A percentile compares a stretch with the other conserved stretches of the same genome.
These are phyloP conservation scores for Pseudochromis fuscus DNA, from an alignment of 2,797 vertebrate genomes.

Conservation along the genomic window DNA sequence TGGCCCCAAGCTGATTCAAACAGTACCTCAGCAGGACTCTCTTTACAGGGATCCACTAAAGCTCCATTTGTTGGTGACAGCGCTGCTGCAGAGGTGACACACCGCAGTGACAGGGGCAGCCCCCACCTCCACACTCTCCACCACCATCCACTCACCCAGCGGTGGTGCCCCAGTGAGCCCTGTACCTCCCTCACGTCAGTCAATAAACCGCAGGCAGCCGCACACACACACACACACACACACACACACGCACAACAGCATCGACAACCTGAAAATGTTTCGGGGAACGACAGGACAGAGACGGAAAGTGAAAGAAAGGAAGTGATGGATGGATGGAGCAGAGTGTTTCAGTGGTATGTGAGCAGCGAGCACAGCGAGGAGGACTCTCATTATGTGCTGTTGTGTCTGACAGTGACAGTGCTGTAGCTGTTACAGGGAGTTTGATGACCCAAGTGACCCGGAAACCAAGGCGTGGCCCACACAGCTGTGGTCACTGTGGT, in stretches of 20 bases:
- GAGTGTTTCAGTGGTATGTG: conserved; percentile 61
- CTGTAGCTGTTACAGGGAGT: conserved; percentile 68
- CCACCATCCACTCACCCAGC: conserved; percentile 71
- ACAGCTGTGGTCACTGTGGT: conserved; percentile 97
- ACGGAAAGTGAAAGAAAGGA: conserved; percentile 59
- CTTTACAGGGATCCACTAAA: conserved; percentile 78
- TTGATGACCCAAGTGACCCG: conserved; percentile 86
- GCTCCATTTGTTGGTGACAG: conserved; percentile 84
- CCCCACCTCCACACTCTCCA: conserved; percentile 47
- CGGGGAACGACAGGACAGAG: conserved; percentile 40
- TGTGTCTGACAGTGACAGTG: conserved; percentile 72
- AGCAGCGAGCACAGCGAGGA: conserved; percentile 54
- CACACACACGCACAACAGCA: conserved; percentile 28
- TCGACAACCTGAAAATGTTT: conserved; percentile 48
- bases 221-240: conserved; percentile 14
- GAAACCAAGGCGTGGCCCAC: conserved; percentile 89
- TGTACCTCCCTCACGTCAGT: conserved; percentile 69
- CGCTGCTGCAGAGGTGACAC: conserved; percentile 77
- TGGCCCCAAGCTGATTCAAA: conserved; percentile 79
- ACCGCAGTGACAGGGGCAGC: conserved; percentile 73
- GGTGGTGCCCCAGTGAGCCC: conserved; percentile 70
- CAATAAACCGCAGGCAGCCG: conserved; percentile 71
- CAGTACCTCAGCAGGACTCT: conserved; percentile 78
- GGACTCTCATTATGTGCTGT: conserved; percentile 77
- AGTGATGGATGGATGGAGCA: conserved; percentile 69